Base-by-base conservation (phyloP, 2,888 invertebrate genomes). In the Cryptocephalus primarius region DNA sequence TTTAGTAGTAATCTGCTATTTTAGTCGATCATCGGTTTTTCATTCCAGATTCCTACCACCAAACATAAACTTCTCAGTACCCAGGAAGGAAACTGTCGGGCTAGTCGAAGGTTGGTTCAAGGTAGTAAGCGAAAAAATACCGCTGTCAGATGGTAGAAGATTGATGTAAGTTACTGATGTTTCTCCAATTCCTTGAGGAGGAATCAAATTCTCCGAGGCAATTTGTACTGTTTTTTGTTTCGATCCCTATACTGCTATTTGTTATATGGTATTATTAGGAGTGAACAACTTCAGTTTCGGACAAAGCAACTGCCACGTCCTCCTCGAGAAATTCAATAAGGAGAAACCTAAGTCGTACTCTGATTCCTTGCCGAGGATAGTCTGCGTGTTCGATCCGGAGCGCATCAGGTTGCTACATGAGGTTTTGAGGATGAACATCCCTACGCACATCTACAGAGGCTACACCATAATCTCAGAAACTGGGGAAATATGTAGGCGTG, bases 251-350 rank as follows among this genome's bases (percentile, higher is more conserved):
- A n/a, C n/a, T n/a, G n/a, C n/a, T n/a, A n/a, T n/a, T n/a, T n/a
- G n/a, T n/a, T n/a, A n/a, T n/a, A n/a, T n/a, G n/a, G n/a, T n/a
- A n/a, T n/a, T 82, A 65, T 80, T 82, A 41, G 92, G 85, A 4
- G 75, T 94, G 22, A 95, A 90, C 72, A 91, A 89, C 9, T 95
- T 94, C 65, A 94, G 94, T 0, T 95, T 95, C 63, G 94, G 94
- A 31, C 94, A 94, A 1, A 85, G 85, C 4, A 92, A 91, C 61
- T 84, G 83, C 41, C 88, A 88, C 59, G 73, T 80, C 32, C 63
- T 88, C 39, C 64, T 88, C 8, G 77, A 78, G 62, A 77, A 81
- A 40, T 70, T 79, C 46, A 61, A 71, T 0, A 79, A 78, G 51
- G 75, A 61, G 32, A 85, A 83, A 71, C 67, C 76, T 1, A 83